phyloP scores from a whole-genome alignment of 92 coral and sea anemone genomes.

The Pocillopora meandrina region DNA sequence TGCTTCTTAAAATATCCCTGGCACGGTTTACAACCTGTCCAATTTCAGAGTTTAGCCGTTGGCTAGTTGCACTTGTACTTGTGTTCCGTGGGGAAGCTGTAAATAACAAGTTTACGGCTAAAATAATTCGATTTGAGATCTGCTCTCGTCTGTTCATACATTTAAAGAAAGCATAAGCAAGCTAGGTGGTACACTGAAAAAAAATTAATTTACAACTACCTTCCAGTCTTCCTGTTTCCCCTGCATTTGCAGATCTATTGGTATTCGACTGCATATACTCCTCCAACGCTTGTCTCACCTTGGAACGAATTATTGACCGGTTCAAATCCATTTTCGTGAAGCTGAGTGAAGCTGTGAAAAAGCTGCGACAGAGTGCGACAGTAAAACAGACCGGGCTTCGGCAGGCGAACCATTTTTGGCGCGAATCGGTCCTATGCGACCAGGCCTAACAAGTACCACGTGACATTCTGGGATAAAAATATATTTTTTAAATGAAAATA shows the following conservation, averaged over 20 bases:
- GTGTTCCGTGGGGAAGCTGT: conserved; percentile 17
- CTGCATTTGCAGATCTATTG: conserved; percentile 20
- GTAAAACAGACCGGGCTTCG: conserved; percentile 16
- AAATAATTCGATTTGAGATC: conserved; percentile 15
- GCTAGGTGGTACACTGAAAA: background rate
- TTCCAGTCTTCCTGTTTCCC: conserved; percentile 19
- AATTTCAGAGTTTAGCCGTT: conserved; percentile 18
- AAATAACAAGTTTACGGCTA: background rate
- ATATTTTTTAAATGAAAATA: background rate
- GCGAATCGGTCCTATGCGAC: background rate
- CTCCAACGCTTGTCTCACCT: conserved; percentile 30
- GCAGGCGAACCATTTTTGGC: conserved; percentile 8
- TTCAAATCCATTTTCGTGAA: conserved; percentile 26
- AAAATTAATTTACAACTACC: conserved; percentile 1
- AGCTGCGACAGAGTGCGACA: conserved; percentile 7
- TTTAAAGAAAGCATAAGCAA: conserved; percentile 16
- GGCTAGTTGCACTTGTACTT: conserved; percentile 15
- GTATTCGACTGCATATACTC: conserved; percentile 30
- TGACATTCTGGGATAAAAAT: background rate
- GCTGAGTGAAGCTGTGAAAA: conserved; percentile 20
- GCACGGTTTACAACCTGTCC: conserved; percentile 11
- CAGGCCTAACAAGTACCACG: background rate
- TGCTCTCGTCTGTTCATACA: conserved; percentile 14
- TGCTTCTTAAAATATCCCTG: conserved; percentile 9
- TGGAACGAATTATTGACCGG: conserved; percentile 36